Evolutionary conservation across 2,888 invertebrate species (phyloP).

Genomic region (Melipona beecheii): DNA sequence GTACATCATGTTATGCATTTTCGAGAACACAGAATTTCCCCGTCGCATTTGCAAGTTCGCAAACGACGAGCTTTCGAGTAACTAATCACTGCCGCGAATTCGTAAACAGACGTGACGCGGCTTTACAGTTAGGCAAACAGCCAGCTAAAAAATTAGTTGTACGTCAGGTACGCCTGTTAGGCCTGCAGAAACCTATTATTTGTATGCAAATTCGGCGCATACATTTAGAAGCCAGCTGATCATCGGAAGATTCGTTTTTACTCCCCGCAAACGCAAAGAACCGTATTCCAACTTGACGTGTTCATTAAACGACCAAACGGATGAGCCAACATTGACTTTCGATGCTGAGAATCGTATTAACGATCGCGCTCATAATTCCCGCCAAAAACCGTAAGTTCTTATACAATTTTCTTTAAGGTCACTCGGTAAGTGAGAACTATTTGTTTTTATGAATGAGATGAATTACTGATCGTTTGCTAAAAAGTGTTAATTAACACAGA

Average conservation of each 20-base stretch:
- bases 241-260: background rate
- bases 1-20: too few relatives aligned
- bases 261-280: background rate
- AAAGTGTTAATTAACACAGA: background rate
- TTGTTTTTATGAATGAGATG: background rate
- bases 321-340: too few relatives aligned
- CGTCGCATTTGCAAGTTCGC: conserved; percentile 25
- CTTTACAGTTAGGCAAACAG: conserved; percentile 65
- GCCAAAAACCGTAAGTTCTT: background rate
- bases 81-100: conserved; percentile 43
- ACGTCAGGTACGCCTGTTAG: conserved; percentile 18
- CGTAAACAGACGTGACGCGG: conserved; percentile 38
- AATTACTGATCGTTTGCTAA: background rate
- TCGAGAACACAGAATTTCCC: background rate
- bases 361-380: background rate
- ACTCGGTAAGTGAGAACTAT: background rate
- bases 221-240: conserved; percentile 12
- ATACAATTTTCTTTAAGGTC: background rate
- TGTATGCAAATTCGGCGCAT: conserved; percentile 52
- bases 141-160: conserved; percentile 54
- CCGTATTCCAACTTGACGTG: background rate
- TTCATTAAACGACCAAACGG: background rate
- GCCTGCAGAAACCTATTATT: conserved; percentile 45
- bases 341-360: background rate
- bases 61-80: conserved; percentile 45